phyloP scores from a whole-genome alignment of 2,888 invertebrate species.

The Tenthredo distinguenda region DNA sequence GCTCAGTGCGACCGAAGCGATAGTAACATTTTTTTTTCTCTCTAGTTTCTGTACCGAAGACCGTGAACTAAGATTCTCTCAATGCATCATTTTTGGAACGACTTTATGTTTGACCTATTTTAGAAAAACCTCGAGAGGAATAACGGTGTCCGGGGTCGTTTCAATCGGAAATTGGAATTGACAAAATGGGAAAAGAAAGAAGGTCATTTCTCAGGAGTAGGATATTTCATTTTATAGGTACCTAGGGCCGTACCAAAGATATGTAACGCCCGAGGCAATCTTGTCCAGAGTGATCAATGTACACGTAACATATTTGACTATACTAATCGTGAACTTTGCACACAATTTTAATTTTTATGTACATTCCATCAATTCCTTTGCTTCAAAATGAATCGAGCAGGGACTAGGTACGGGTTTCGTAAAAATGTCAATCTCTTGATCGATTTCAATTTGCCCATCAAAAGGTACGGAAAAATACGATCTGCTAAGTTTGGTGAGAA shows the following conservation, averaged over 20 bases:
- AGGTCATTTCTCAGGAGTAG: neutral
- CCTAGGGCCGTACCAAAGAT: conserved; percentile 8
- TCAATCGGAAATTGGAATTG: conserved; percentile 29
- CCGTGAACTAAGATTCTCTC: neutral
- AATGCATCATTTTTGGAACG: neutral
- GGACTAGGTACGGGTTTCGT: neutral
- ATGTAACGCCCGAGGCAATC: neutral
- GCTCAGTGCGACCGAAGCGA: neutral
- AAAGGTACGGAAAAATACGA: neutral
- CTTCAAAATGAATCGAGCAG: neutral
- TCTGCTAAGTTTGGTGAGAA: neutral
- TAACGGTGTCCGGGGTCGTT: conserved; percentile 14
- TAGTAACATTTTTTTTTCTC: neutral
- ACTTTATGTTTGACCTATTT: neutral
- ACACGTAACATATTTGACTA: neutral
- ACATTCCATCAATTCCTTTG: neutral
- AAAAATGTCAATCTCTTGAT: neutral
- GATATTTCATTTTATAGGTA: neutral
- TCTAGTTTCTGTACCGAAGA: neutral
- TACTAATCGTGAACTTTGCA: neutral
- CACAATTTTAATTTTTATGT: neutral
- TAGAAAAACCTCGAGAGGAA: conserved; percentile 5
- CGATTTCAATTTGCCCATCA: neutral
- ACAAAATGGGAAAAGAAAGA: neutral
- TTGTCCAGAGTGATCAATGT: neutral